A percentile compares a stretch with the other conserved stretches of the same genome.
phyloP scores from a whole-genome alignment of 2,888 invertebrate genomes.

The Mesopsocus fuscifrons region DNA sequence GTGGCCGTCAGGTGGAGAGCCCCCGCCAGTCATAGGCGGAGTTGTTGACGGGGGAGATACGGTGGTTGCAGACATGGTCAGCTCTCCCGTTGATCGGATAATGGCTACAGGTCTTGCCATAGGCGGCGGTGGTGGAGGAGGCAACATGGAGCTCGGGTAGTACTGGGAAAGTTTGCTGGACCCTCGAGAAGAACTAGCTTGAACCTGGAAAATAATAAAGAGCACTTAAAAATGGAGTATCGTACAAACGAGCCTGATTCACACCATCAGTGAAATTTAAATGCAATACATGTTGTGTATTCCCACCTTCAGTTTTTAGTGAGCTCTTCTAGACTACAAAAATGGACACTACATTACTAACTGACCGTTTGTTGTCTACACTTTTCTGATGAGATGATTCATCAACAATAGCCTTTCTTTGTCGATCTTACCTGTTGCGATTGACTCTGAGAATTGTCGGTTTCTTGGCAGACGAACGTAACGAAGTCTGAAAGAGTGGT shows the following conservation, averaged over 20 bases:
- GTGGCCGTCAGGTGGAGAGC: constrained; percentile 21
- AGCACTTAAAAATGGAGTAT: constrained; percentile 22
- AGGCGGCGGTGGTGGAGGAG: constrained; percentile 85
- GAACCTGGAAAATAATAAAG: constrained; percentile 26
- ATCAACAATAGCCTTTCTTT: too few species aligned
- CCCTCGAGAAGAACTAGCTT: constrained; percentile 38
- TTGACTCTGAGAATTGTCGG: constrained; percentile 55
- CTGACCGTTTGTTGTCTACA: too few species aligned
- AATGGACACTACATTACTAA: too few species aligned
- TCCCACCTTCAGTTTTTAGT: background rate
- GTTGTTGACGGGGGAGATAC: constrained; percentile 42
- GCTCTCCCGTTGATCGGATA: constrained; percentile 67
- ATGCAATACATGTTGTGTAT: constrained; percentile 1
- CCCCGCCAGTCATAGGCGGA: constrained; percentile 27
- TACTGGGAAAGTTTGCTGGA: constrained; percentile 59
- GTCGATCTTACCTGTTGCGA: too few species aligned
- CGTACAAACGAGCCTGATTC: constrained; percentile 20
- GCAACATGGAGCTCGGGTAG: constrained; percentile 82
- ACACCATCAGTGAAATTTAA: too few species aligned
- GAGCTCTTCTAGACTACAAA: background rate
- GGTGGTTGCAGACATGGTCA: constrained; percentile 36
- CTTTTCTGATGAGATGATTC: too few species aligned
- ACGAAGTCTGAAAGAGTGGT: constrained; percentile 92
- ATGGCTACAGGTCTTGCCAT: constrained; percentile 95
- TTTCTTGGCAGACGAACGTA: constrained; percentile 91